Conservation (phyloP, 2,888 invertebrate genomes). For the Leucophora obtusa region DNA sequence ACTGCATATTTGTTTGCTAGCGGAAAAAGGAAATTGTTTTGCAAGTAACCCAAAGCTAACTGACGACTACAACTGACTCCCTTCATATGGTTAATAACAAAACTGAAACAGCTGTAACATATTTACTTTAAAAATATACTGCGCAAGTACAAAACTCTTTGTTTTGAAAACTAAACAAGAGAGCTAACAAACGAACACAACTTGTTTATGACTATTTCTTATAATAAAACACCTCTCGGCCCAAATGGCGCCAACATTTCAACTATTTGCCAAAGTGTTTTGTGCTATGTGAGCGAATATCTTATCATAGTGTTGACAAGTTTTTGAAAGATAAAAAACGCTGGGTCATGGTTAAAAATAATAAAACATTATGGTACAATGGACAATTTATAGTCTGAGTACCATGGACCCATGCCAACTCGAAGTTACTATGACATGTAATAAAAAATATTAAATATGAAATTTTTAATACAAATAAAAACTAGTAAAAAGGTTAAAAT, state of each 20-base stretch:
- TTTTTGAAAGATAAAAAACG: background rate
- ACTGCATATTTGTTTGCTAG: constrained; percentile 40
- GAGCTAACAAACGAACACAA: background rate
- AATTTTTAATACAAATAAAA: too few relatives aligned
- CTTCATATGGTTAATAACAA: constrained; percentile 23
- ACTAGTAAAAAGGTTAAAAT: too few relatives aligned
- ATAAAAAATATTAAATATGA: too few relatives aligned
- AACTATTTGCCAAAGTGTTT: background rate
- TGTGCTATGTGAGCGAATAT: too few relatives aligned
- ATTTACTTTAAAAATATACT: constrained; percentile 29
- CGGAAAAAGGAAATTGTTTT: constrained; percentile 64
- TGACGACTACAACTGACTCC: constrained; percentile 9
- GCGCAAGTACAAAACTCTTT: constrained; percentile 46
- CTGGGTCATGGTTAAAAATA: background rate
- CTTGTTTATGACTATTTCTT: background rate
- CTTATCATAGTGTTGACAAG: background rate
- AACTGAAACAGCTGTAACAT: constrained; percentile 43
- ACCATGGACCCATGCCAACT: too few relatives aligned
- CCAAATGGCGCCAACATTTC: background rate
- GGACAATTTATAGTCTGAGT: too few relatives aligned
- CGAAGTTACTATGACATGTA: too few relatives aligned
- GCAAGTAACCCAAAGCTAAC: constrained; percentile 49
- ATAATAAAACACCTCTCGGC: background rate
- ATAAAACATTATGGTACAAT: too few relatives aligned
- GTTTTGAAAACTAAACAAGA: constrained; percentile 1